Evolutionary conservation across 2,888 invertebrate species (phyloP).

Genomic region (Apamea monoglypha): DNA sequence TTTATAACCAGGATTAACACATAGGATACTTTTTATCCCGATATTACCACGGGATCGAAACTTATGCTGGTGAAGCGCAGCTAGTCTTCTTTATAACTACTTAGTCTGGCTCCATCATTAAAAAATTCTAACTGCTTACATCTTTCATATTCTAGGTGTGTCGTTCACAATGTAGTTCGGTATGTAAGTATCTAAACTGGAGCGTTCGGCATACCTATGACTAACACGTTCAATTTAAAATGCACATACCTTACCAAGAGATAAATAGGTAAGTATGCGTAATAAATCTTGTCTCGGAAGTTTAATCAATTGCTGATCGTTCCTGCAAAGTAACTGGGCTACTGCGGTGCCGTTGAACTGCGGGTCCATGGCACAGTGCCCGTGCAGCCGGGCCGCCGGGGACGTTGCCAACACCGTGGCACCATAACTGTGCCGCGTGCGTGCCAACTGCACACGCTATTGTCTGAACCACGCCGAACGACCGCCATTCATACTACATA

Average conservation of each 20-base stretch:
- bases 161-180: not conserved
- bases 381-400: slow-evolving; percentile 59
- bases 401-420: slow-evolving; percentile 59
- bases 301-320: slow-evolving; percentile 71
- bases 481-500: slow-evolving; percentile 50
- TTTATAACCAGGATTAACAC: too few species aligned
- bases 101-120: not conserved
- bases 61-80: too few species aligned
- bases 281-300: slow-evolving; percentile 70
- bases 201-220: slow-evolving; percentile 21
- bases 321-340: slow-evolving; percentile 59
- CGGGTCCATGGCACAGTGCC: slow-evolving; percentile 77
- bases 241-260: slow-evolving; percentile 42
- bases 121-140: not conserved
- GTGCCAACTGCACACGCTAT: slow-evolving; percentile 63
- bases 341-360: slow-evolving; percentile 73
- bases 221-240: slow-evolving; percentile 56
- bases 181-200: slow-evolving; percentile 15
- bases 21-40: too few species aligned
- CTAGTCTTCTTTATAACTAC: too few species aligned
- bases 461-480: slow-evolving; percentile 41
- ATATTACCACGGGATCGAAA: too few species aligned
- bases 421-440: slow-evolving; percentile 59
- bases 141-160: not conserved
- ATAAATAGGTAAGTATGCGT: slow-evolving; percentile 60